Evolutionary conservation across 2,113 vertebrate genomes (phyloP).

Genomic region (Hemiscyllium ocellatum): DNA sequence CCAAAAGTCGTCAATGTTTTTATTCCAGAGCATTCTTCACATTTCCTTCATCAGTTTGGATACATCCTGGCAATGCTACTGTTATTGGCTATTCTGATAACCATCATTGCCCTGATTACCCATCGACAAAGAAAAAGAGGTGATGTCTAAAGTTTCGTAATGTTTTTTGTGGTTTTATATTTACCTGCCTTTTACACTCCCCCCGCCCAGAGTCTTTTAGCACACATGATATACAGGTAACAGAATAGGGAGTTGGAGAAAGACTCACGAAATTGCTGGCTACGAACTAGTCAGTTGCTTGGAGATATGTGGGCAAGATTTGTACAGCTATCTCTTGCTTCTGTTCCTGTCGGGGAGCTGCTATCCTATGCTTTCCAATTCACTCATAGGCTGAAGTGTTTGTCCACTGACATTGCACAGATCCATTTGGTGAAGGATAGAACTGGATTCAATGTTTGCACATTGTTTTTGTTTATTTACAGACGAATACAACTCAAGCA

Average conservation of each 20-base stretch:
- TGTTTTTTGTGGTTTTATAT: not conserved
- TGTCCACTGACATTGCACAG: not conserved
- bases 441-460: not conserved
- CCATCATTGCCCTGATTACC: conserved; percentile 63
- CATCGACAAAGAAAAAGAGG: conserved; percentile 71
- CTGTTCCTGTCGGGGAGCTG: not conserved
- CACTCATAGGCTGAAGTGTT: not conserved
- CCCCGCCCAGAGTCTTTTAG: not conserved
- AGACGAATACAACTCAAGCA: not conserved
- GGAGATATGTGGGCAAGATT: not conserved
- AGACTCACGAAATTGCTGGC: not conserved
- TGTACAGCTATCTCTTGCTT: not conserved
- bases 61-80: conserved; percentile 81
- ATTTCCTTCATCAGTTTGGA: conserved; percentile 83
- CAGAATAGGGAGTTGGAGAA: not conserved
- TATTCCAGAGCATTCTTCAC: conserved; percentile 70
- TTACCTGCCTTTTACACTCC: not conserved
- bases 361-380: not conserved
- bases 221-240: not conserved
- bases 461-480: not conserved
- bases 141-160: conserved; percentile 45
- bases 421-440: too few relatives aligned
- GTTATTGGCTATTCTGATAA: conserved; percentile 71
- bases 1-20: conserved; percentile 80
- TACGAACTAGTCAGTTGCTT: not conserved